A percentile compares a stretch with the other conserved stretches of the same genome.
Evolutionary conservation across 2,797 vertebrate genomes (phyloP).

Genomic region (Artibeus lituratus): DNA sequence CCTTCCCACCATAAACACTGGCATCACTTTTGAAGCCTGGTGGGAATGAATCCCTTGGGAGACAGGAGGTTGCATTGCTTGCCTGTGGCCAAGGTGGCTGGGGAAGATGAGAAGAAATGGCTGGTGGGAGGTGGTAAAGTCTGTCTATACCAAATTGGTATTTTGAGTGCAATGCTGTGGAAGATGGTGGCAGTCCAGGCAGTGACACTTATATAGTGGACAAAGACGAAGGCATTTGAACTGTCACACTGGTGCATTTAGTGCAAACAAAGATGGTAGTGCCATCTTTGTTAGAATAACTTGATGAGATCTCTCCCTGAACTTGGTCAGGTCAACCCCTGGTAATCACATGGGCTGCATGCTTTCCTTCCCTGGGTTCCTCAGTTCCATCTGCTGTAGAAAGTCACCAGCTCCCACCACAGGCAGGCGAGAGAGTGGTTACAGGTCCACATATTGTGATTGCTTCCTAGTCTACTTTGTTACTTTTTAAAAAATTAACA

Average conservation of each 20-base stretch:
- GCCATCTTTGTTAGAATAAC: background rate
- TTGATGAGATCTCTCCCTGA: background rate
- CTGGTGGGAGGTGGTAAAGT: background rate
- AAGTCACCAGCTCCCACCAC: background rate
- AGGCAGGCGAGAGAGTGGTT: background rate
- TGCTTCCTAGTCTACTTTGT: background rate
- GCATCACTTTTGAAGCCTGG: conserved; percentile 34
- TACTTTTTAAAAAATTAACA: background rate
- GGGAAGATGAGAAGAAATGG: conserved; percentile 1
- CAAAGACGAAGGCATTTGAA: background rate
- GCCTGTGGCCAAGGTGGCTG: background rate
- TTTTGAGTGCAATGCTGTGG: background rate
- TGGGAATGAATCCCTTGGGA: conserved; percentile 50
- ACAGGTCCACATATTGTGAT: background rate
- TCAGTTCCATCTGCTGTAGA: background rate
- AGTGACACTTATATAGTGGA: background rate
- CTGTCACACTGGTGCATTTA: background rate
- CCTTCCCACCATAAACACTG: conserved; percentile 57
- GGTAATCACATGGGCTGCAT: background rate
- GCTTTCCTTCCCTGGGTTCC: background rate
- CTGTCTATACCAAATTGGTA: background rate
- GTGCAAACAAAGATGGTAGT: too few species aligned
- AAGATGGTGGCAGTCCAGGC: background rate
- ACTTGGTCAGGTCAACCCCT: background rate
- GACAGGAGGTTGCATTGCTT: background rate